Percentiles rank a stretch among this genome's conserved stretches.
phyloP scores from a whole-genome alignment of 2,888 invertebrate species.

The Furcula furcula region DNA sequence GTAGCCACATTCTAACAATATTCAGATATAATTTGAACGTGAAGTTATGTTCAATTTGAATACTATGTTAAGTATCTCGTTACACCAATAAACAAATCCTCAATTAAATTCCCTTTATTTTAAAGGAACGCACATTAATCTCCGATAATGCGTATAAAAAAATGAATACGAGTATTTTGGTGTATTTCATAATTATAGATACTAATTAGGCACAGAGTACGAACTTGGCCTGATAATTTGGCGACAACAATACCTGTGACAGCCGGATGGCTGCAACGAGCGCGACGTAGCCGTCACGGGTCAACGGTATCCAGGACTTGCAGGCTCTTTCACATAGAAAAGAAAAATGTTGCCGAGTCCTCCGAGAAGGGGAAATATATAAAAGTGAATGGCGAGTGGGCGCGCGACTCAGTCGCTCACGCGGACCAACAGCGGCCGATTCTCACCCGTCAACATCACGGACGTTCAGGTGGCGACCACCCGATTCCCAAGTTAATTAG shows the following conservation, averaged over 20 bases:
- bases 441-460: constrained; percentile 16
- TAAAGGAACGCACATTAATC: no score
- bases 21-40: constrained; percentile 15
- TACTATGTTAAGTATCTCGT: constrained; percentile 1
- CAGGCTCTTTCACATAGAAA: constrained; percentile 44
- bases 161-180: no score
- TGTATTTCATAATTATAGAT: no score
- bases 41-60: constrained; percentile 16
- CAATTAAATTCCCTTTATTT: no score
- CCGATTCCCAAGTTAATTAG: constrained; percentile 29
- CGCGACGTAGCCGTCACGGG: constrained; percentile 39
- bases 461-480: constrained; percentile 38
- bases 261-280: constrained; percentile 28
- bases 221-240: constrained; percentile 34
- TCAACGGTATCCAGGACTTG: constrained; percentile 48
- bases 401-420: constrained; percentile 69
- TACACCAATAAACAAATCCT: no score
- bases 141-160: no score
- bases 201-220: constrained; percentile 12
- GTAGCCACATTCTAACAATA: constrained; percentile 8
- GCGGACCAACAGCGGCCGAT: constrained; percentile 48
- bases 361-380: constrained; percentile 65
- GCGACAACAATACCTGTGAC: constrained; percentile 35
- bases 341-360: constrained; percentile 44
- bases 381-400: constrained; percentile 60